These are phyloP conservation scores for Synanthedon tipuliformis DNA, from an alignment of 2,888 invertebrate species.

Conservation along the genomic window DNA sequence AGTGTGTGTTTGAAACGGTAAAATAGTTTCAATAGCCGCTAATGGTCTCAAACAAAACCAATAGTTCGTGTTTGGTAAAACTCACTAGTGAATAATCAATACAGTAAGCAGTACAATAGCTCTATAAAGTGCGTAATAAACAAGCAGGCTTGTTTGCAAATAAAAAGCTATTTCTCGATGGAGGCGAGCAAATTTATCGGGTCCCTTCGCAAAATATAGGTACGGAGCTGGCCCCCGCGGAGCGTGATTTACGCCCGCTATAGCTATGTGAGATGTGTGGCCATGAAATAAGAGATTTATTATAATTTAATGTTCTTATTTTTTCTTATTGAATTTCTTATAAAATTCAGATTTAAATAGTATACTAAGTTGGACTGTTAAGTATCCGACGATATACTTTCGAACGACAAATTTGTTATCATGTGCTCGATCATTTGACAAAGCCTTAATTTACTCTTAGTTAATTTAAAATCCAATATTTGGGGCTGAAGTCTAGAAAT, in stretches of 20 bases:
- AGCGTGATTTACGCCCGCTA: conserved; percentile 41
- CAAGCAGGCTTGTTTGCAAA: conserved; percentile 36
- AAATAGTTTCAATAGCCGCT: conserved; percentile 8
- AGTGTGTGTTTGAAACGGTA: conserved; percentile 2
- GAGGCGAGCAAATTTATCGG: conserved; percentile 46
- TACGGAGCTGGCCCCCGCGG: conserved; percentile 31
- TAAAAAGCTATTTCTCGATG: conserved; percentile 51
- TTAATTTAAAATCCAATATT: too few relatives aligned
- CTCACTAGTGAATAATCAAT: conserved; percentile 28
- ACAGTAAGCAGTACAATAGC: conserved; percentile 10
- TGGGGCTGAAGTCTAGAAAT: too few relatives aligned
- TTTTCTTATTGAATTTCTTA: too few relatives aligned
- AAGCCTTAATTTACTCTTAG: too few relatives aligned
- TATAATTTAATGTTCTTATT: too few relatives aligned
- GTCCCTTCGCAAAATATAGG: conserved; percentile 45
- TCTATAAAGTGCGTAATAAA: conserved; percentile 35
- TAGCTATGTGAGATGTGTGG: conserved; percentile 24
- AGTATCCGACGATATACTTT: too few relatives aligned
- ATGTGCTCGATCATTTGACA: too few relatives aligned
- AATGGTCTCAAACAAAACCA: background rate
- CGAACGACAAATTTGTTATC: too few relatives aligned
- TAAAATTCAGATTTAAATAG: too few relatives aligned
- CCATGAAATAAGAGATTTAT: background rate
- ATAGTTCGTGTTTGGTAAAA: conserved; percentile 9
- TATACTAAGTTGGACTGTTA: too few relatives aligned